These are phyloP conservation scores for Drosophila algonquin DNA, from an alignment of 2,888 invertebrate species.

Conservation along the genomic window DNA sequence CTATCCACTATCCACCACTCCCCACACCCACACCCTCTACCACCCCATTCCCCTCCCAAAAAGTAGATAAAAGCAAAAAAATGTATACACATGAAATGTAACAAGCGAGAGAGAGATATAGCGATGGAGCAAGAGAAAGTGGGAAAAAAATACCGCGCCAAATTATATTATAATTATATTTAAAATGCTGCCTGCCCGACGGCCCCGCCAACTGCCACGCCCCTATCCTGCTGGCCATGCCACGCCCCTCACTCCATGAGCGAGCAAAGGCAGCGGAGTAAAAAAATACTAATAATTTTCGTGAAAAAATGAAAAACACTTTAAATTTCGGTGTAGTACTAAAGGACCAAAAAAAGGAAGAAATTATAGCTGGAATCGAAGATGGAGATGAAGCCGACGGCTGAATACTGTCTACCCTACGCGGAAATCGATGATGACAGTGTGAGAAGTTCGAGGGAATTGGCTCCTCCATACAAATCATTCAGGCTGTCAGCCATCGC, in stretches of 20 bases:
- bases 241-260: slow-evolving; percentile 36
- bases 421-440: too few relatives aligned
- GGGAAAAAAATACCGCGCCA: slow-evolving; percentile 69
- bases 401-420: neutral
- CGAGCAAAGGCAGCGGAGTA: slow-evolving; percentile 24
- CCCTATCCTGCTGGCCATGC: neutral
- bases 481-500: too few relatives aligned
- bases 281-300: slow-evolving; percentile 50
- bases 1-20: too few relatives aligned
- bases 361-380: neutral
- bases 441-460: too few relatives aligned
- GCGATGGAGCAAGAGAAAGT: slow-evolving; percentile 11
- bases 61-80: slow-evolving; percentile 52
- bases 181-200: slow-evolving; percentile 65
- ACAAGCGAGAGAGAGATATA: slow-evolving; percentile 16
- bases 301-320: slow-evolving; percentile 30
- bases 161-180: slow-evolving; percentile 80
- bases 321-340: slow-evolving; percentile 18
- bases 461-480: too few relatives aligned
- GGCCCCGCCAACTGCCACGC: slow-evolving; percentile 12
- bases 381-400: neutral
- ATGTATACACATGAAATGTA: slow-evolving; percentile 34
- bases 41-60: slow-evolving; percentile 32
- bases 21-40: neutral
- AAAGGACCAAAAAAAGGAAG: neutral